Evolutionary conservation across 1,140 invertebrate genomes (phyloP).

Genomic region (Caerostris darwini): DNA sequence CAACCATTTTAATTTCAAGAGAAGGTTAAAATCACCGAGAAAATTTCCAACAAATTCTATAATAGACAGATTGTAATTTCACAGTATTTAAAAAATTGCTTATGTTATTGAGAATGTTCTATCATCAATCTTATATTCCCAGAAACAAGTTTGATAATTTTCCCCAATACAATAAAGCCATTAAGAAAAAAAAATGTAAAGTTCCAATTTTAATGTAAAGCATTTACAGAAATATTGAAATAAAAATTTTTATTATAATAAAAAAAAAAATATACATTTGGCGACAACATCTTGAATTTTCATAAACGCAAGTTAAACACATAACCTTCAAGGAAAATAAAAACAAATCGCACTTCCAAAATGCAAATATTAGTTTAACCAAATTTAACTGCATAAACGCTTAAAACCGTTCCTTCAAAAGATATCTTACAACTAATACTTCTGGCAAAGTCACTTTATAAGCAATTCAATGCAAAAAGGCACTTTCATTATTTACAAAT

Average conservation of each 20-base stretch:
- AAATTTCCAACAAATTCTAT: no score
- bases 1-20: no score
- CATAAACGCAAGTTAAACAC: not conserved
- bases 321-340: not conserved
- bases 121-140: no score
- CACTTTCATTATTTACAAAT: not conserved
- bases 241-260: not conserved
- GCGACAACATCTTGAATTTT: not conserved
- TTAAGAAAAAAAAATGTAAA: no score
- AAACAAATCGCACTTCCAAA: not conserved
- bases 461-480: not conserved
- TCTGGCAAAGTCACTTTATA: not conserved
- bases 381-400: not conserved
- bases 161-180: no score
- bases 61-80: no score
- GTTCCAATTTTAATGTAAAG: no score
- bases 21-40: no score
- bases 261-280: slow-evolving; percentile 22
- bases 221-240: no score
- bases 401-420: not conserved
- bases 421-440: not conserved
- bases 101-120: no score
- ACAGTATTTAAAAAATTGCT: no score
- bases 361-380: not conserved
- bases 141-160: no score